A percentile compares a stretch with the other conserved stretches of the same genome.
Conservation (phyloP, 2,888 invertebrate genomes). For the Xestia sexstrigata region DNA sequence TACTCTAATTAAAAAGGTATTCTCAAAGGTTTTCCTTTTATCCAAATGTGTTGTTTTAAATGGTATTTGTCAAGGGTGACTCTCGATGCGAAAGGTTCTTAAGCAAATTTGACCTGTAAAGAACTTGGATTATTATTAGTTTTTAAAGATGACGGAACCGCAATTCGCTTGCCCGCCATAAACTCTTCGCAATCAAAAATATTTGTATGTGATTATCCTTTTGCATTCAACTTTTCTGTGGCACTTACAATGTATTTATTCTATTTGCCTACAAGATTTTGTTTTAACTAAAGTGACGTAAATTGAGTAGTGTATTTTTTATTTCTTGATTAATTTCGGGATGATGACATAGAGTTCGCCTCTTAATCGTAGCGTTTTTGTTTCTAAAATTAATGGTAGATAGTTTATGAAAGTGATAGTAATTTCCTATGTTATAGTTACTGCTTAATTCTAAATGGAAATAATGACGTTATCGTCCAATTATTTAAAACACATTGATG, state of each 20-base stretch:
- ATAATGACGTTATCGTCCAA: background rate
- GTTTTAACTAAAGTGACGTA: conserved; percentile 29
- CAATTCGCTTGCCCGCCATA: background rate
- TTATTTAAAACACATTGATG: background rate
- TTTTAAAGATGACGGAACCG: background rate
- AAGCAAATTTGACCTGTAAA: background rate
- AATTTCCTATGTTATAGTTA: background rate
- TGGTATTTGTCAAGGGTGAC: background rate
- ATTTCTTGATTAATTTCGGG: conserved; percentile 36
- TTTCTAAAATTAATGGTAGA: conserved; percentile 3
- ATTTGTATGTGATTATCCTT: conserved; percentile 9
- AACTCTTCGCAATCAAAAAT: background rate
- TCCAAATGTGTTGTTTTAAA: background rate
- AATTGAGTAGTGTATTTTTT: conserved; percentile 24
- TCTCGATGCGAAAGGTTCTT: background rate
- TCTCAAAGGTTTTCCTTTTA: background rate
- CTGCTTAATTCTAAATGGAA: background rate
- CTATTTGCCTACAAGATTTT: conserved; percentile 25
- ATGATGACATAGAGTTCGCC: background rate
- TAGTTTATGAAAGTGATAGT: background rate
- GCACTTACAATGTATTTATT: background rate
- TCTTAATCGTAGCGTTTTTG: conserved; percentile 13
- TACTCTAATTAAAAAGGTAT: background rate
- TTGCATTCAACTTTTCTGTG: background rate
- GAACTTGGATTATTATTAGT: background rate